Base-by-base conservation (phyloP, 2,113 vertebrate species). In the Mustelus asterias region DNA sequence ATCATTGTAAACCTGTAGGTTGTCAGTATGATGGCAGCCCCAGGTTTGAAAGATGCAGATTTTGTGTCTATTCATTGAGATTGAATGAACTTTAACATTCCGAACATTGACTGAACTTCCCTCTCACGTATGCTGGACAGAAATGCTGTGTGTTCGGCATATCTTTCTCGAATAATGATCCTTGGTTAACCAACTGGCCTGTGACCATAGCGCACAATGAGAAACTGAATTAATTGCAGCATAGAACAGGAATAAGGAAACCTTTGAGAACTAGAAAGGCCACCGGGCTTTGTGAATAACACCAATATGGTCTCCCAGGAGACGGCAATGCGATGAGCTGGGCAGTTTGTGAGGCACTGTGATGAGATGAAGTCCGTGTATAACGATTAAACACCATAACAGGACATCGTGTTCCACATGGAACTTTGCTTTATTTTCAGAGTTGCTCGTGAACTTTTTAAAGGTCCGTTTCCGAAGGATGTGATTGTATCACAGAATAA, bases 191-290 rank as follows among this genome's bases (percentile, higher is more conserved):
- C 58, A 9, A 9, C 63, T 10, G 63, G 58, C 6, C 89, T 63
- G 63, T 67, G 89, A 16, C 18, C n/a, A 33, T 33, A 93, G 33
- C 10, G 10, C 1, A 93, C 18, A 65, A 65, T 63, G 33, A 37
- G 8, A 37, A 2, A 13, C 86, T 92, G 58, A n/a, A 63, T 63
- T n/a, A 65, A 65, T 65, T 65, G 16, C 33, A 93, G 33, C 1
- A 10, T 37, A 8, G 8, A 3, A 8, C 60, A 93, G 16, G n/a
- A 93, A 93, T 67, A 65, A 93, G 58, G 33, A 18, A 22, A 33
- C 89, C 60, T 93, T 93, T 93, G 89, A 93, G 58, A 93, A 93
- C 16, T 65, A 8, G 63, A 92, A 93, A 65, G 60, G 16, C 63
- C 7, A 33, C 89, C 20, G 18, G 18, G 26, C 60, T 93, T 93